Evolutionary conservation across 2,888 invertebrate genomes (phyloP), one percentile per base, ranked within the genome.

Genomic region (Morpho deidamia): DNA sequence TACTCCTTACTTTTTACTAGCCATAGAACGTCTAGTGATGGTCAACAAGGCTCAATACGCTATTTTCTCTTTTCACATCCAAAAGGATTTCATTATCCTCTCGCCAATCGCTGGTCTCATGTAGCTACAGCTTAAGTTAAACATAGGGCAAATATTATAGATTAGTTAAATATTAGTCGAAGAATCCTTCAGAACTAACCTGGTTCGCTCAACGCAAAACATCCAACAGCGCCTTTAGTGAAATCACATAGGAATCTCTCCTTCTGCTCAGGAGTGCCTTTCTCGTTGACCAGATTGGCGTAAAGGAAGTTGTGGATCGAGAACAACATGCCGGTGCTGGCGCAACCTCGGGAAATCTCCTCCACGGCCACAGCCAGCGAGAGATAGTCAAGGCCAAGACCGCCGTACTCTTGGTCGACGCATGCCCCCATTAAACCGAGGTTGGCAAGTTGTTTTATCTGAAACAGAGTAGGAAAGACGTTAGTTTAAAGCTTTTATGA

Each of bases 261-360:
- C 70, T 94, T 94, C 73, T 95, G 95, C 51, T 91, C 87, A 0
- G 89, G 78, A 1, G 90, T 94, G 0, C 94, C 96, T 68, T 87
- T 92, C 61, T 91, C 91, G 59, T 93, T 91, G 5, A 96, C 72
- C 55, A 95, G 90, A 69, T 93, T 93, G 1, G 92, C 91, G 71
- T 94, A 96, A 0, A 96, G 81, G 66, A 94, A 94, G 89, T 96
- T 96, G 71, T 96, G 94, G 52, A 94, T 95, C 54, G 94, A 94
- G 64, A 95, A 86, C 49, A 95, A 92, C 71, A 94, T 93, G 55
- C 95, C 95, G 0, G 94, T 93, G 44, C 94, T 93, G 8, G 94
- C 95, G 84, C 95, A 96, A 9, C 94, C 95, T 47, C 93, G 87
- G 11, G 95, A 93, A 10, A 96, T 84, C 81, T 96, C 95, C 73